phyloP scores from a whole-genome alignment of 2,888 invertebrate species.

The Yponomeuta plumbellus region DNA sequence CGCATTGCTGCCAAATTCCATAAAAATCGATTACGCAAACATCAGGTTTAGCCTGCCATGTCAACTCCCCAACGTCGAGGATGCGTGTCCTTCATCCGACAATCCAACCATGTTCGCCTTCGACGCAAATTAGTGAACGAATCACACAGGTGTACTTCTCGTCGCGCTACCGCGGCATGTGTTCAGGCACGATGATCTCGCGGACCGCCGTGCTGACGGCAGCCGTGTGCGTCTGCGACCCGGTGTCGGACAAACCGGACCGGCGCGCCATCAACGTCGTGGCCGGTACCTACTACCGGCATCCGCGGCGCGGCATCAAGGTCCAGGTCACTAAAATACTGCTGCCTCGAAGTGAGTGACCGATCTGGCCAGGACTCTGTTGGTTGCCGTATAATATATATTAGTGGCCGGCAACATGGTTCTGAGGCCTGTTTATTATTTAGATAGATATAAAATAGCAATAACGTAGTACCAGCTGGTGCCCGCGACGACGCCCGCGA shows the following conservation, averaged over 20 bases:
- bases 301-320: conserved; percentile 54
- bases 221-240: conserved; percentile 50
- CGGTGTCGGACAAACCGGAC: conserved; percentile 30
- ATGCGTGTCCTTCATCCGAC: too few relatives aligned
- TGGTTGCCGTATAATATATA: too few relatives aligned
- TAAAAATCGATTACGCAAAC: neutral
- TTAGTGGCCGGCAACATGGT: too few relatives aligned
- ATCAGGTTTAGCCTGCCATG: too few relatives aligned
- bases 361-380: too few relatives aligned
- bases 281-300: conserved; percentile 47
- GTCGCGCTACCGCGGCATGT: conserved; percentile 55
- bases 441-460: too few relatives aligned
- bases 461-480: too few relatives aligned
- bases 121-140: too few relatives aligned
- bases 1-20: neutral
- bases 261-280: conserved; percentile 51
- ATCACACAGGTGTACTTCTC: conserved; percentile 46
- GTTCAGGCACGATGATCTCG: conserved; percentile 50
- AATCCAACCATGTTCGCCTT: too few relatives aligned
- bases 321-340: conserved; percentile 56
- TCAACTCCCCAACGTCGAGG: too few relatives aligned
- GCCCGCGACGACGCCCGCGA: too few relatives aligned
- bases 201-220: conserved; percentile 53
- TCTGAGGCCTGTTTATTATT: too few relatives aligned
- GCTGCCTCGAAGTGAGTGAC: conserved; percentile 51